Percentiles rank a stretch among this genome's conserved stretches.
Conservation (phyloP, 2,888 invertebrate species). For the Callosobruchus maculatus region DNA sequence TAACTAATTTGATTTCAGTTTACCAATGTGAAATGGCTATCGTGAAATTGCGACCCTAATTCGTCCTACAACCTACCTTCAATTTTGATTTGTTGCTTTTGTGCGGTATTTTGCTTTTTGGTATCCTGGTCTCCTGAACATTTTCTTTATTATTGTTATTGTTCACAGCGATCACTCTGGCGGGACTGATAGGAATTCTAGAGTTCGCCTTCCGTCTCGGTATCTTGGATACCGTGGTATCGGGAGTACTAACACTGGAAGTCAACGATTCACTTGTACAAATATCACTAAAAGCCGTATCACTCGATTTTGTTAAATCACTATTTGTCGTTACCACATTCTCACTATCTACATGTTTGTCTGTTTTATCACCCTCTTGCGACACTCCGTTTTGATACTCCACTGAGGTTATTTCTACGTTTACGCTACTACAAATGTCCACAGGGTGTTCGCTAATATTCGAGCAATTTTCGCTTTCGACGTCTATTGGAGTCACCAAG, state of each 20-base stretch:
- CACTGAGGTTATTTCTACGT: constrained; percentile 38
- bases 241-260: constrained; percentile 67
- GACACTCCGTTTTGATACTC: constrained; percentile 33
- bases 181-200: constrained; percentile 41
- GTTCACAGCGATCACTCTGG: constrained; percentile 28
- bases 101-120: constrained; percentile 58
- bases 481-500: constrained; percentile 44
- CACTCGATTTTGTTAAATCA: constrained; percentile 39
- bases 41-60: too few species aligned
- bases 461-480: constrained; percentile 46
- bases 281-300: constrained; percentile 39
- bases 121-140: constrained; percentile 44
- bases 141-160: constrained; percentile 34
- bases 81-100: constrained; percentile 46
- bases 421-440: constrained; percentile 45
- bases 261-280: constrained; percentile 65
- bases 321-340: constrained; percentile 30
- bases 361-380: constrained; percentile 18
- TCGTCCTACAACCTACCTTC: constrained; percentile 37
- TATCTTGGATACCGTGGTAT: constrained; percentile 65
- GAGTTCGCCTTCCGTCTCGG: constrained; percentile 44
- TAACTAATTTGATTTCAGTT: too few species aligned
- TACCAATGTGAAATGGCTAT: too few species aligned
- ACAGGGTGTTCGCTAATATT: constrained; percentile 44
- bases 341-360: constrained; percentile 22